These are phyloP conservation scores for Leptinotarsa peninsularis DNA, from an alignment of 2,888 invertebrate species.

Conservation along the genomic window DNA sequence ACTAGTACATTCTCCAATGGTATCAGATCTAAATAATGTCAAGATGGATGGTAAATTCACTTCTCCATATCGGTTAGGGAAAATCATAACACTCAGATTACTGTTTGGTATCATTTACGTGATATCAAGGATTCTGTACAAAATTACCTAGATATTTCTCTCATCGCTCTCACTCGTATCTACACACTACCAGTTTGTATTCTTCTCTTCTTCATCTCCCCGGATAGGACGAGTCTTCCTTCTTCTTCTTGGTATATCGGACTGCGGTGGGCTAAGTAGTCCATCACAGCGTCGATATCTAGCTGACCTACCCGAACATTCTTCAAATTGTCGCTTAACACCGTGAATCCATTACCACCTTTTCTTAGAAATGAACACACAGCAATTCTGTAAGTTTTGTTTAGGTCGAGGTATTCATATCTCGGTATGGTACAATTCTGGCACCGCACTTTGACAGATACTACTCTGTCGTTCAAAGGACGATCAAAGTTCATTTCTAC, in stretches of 20 bases:
- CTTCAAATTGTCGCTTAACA: slow-evolving; percentile 68
- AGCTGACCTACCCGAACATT: slow-evolving; percentile 67
- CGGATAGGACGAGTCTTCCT: slow-evolving; percentile 65
- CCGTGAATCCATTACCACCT: slow-evolving; percentile 78
- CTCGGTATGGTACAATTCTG: slow-evolving; percentile 73
- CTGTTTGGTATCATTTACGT: too few species aligned
- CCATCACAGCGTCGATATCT: slow-evolving; percentile 70
- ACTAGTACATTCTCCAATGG: too few species aligned
- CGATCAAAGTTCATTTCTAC: slow-evolving; percentile 73
- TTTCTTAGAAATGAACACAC: slow-evolving; percentile 72
- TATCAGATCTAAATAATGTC: too few species aligned
- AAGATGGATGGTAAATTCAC: neutral
- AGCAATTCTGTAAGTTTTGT: slow-evolving; percentile 73
- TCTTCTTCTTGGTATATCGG: slow-evolving; percentile 69
- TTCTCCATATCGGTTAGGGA: neutral
- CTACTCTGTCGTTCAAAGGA: slow-evolving; percentile 72
- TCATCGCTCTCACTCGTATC: neutral
- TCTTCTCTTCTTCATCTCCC: neutral
- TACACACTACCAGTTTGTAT: neutral
- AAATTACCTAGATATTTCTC: neutral
- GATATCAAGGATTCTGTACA: neutral
- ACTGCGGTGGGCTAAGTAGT: slow-evolving; percentile 68
- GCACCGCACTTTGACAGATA: slow-evolving; percentile 72
- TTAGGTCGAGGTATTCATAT: slow-evolving; percentile 71
- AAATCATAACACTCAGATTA: neutral